These are phyloP conservation scores for Acestrorhynchus altus DNA, from an alignment of 2,797 vertebrate genomes.

Conservation along the genomic window DNA sequence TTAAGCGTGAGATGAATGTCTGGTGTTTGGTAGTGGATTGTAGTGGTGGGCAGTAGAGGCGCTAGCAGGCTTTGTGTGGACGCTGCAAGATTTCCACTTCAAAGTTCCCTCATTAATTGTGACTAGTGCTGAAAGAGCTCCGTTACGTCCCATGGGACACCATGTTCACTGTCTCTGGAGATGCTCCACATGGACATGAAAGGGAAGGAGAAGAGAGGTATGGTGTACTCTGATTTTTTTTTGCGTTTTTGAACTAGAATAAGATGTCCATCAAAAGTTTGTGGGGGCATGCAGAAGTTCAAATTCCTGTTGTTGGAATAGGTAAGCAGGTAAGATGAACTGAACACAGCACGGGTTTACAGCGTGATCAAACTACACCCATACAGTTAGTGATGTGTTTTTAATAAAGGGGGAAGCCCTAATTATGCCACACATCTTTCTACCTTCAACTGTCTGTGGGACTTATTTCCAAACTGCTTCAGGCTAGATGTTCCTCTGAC, in stretches of 20 bases:
- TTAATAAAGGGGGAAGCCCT: no score
- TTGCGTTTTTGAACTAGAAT: neutral
- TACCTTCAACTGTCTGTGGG: no score
- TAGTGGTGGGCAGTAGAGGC: neutral
- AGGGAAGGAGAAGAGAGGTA: neutral
- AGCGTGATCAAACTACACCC: no score
- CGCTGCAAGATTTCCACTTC: conserved; percentile 6
- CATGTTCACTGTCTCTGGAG: neutral
- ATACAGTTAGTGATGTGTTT: no score
- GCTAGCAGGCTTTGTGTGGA: neutral
- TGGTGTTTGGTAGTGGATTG: neutral
- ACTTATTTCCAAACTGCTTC: no score
- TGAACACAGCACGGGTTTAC: no score
- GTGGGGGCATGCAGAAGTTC: no score
- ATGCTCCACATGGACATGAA: neutral
- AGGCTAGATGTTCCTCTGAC: no score
- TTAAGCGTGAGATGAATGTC: neutral
- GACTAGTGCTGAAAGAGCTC: neutral
- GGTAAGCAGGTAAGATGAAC: no score
- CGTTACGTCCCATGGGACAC: neutral
- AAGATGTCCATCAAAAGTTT: no score
- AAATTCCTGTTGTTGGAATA: no score
- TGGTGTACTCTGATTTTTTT: neutral
- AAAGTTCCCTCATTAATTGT: neutral
- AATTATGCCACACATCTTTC: no score